Evolutionary conservation across 1,140 invertebrate species (phyloP).

Genomic region (Adoxophyes honmai): DNA sequence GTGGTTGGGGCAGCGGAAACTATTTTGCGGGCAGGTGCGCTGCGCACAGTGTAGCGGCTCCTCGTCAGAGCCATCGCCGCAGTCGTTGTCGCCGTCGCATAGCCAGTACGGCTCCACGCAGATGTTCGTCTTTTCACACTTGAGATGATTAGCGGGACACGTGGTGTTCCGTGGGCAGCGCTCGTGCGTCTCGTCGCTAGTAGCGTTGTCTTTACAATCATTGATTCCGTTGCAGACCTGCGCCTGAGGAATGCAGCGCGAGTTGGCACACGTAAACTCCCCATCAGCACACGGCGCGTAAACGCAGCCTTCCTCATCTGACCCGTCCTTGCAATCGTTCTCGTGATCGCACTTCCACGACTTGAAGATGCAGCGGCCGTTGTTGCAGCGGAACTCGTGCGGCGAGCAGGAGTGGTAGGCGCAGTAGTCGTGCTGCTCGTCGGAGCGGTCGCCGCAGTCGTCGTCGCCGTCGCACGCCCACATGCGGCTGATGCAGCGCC

Average conservation of each 20-base stretch:
- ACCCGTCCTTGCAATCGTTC: conserved; percentile 96
- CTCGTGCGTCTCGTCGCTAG: conserved; percentile 93
- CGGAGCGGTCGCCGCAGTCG: conserved; percentile 95
- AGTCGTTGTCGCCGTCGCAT: conserved; percentile 96
- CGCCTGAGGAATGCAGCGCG: conserved; percentile 90
- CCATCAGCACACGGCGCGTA: conserved; percentile 94
- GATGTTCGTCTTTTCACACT: conserved; percentile 95
- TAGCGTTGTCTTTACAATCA: conserved; percentile 95
- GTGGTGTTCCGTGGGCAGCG: conserved; percentile 91
- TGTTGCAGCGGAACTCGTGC: conserved; percentile 95
- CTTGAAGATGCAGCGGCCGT: conserved; percentile 96
- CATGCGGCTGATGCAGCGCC: conserved; percentile 95
- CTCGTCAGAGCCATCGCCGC: conserved; percentile 97
- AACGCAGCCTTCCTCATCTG: conserved; percentile 94
- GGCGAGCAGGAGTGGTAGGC: conserved; percentile 94
- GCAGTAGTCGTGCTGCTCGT: conserved; percentile 96
- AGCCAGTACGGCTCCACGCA: conserved; percentile 97
- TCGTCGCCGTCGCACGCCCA: conserved; percentile 98
- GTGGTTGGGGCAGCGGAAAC: conserved; percentile 92
- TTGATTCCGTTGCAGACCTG: conserved; percentile 96
- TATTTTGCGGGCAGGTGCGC: conserved; percentile 93
- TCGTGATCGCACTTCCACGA: conserved; percentile 97
- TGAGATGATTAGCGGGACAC: conserved; percentile 91
- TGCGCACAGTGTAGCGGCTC: conserved; percentile 92
- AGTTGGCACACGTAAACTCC: conserved; percentile 96